Evolutionary conservation across 2,888 invertebrate genomes (phyloP), one percentile per base, ranked within the genome.

Genomic region (Nomada goodeniana): DNA sequence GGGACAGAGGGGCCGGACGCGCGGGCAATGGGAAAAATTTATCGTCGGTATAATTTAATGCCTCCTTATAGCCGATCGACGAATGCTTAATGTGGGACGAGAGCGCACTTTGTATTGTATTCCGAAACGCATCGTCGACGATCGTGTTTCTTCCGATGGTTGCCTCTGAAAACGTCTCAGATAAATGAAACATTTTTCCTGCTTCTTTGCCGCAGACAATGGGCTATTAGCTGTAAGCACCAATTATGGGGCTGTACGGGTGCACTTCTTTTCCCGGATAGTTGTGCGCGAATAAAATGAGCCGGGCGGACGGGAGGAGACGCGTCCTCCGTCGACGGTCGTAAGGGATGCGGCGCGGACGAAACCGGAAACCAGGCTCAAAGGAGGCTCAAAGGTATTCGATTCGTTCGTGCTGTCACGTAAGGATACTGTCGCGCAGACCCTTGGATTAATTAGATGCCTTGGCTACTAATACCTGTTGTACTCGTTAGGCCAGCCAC

Each of bases 191-290:
- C 75, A 76, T 85, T 84, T 85, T 77, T 78, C 79, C 74, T 68
- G 72, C 42, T 80, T 81, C 84, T 78, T 84, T 78, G 64, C 67
- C 55, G 84, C 18, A 82, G 84, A 85, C 85, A 85, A 85, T 85
- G 53, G 85, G 79, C 74, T 80, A 78, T 84, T 85, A 82, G 77
- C 81, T 44, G 82, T 71, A 72, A 80, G 78, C 76, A 84, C 82
- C 84, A 84, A 85, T 85, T 85, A 85, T 57, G 70, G 81, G 15
- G 29, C 59, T 73, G 67, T 47, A 44, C 76, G 60, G 67, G 9
- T 52, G 75, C 23, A 64, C 67, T 76, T 81, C 71, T 76, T 84
- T 82, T 44, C 47, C 11, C 71, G 71, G 57, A 73, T 65, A 70
- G 61, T 80, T 69, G 64, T 50, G 47, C 59, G 68, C 69, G 76